These are phyloP conservation scores for Eudemis profundana DNA, from an alignment of 2,888 invertebrate genomes.

Conservation along the genomic window DNA sequence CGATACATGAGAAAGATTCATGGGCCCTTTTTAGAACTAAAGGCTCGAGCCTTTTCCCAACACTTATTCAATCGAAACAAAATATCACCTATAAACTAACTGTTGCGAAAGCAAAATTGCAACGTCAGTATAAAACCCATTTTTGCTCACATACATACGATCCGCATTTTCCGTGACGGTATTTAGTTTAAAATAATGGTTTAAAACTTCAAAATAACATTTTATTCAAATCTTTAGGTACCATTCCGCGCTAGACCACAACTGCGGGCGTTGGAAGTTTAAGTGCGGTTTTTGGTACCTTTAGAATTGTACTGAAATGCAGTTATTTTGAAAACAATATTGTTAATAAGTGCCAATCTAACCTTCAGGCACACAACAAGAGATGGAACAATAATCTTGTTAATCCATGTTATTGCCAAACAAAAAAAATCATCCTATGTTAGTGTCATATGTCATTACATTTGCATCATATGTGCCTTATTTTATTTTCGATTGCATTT, in stretches of 20 bases:
- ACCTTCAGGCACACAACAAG: neutral
- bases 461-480: conserved; percentile 23
- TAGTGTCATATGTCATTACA: conserved; percentile 8
- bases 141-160: conserved; percentile 9
- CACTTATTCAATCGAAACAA: neutral
- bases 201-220: neutral
- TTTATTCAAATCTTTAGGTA: neutral
- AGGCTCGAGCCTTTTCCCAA: conserved; percentile 4
- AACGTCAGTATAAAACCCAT: neutral
- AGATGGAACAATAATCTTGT: no score
- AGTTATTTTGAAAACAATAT: neutral
- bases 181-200: no score
- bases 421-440: no score
- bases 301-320: neutral
- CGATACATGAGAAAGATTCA: no score
- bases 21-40: neutral
- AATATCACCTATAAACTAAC: conserved; percentile 8
- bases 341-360: neutral
- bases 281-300: no score
- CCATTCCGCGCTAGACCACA: no score
- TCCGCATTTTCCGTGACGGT: neutral
- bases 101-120: conserved; percentile 13
- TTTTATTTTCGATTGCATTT: conserved; percentile 12
- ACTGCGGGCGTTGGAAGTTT: no score
- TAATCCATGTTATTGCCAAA: no score